Percentiles rank a stretch among this genome's conserved stretches.
Conservation (phyloP, 2,888 invertebrate genomes). For the Nemoura dubitans region DNA sequence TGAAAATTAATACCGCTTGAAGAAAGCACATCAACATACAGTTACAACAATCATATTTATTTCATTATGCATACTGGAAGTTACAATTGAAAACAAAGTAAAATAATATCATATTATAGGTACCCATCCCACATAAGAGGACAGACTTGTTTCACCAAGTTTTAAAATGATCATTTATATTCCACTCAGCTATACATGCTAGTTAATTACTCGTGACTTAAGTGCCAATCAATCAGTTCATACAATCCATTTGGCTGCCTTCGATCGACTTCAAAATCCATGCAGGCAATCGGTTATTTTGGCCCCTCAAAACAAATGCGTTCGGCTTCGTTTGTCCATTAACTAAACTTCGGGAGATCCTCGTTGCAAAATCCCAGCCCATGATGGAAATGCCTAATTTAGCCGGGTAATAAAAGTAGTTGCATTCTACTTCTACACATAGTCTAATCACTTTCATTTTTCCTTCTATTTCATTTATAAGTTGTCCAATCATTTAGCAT, state of each 20-base stretch:
- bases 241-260: neutral
- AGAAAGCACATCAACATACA: neutral
- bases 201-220: neutral
- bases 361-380: neutral
- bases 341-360: neutral
- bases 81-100: slow-evolving; percentile 26
- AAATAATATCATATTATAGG: slow-evolving; percentile 32
- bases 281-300: neutral
- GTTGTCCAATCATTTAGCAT: neutral
- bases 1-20: no score
- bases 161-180: neutral
- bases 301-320: neutral
- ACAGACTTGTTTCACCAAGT: neutral
- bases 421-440: neutral
- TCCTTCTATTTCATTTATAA: neutral
- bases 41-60: slow-evolving; percentile 35
- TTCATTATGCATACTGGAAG: slow-evolving; percentile 25
- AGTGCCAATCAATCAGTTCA: slow-evolving; percentile 12
- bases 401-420: neutral
- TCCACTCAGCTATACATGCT: neutral
- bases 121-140: neutral
- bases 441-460: neutral
- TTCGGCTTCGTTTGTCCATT: neutral
- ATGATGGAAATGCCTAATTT: neutral
- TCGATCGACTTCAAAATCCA: neutral